Evolutionary conservation across 1,140 invertebrate genomes (phyloP).

Genomic region (Trichomalopsis sarcophagae): DNA sequence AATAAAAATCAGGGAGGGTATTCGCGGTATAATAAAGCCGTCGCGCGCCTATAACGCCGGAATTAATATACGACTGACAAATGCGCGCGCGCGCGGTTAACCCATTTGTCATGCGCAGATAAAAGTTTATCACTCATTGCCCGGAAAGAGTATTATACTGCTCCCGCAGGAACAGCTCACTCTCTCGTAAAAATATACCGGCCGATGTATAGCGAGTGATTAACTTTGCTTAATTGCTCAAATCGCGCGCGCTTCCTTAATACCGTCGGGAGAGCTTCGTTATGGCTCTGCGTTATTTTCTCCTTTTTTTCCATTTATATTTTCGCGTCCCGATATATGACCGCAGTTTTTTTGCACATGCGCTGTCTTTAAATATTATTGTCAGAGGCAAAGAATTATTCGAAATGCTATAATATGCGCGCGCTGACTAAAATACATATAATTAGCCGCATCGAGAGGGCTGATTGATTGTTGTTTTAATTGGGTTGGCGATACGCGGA

Average conservation of each 20-base stretch:
- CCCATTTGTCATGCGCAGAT: slow-evolving; percentile 52
- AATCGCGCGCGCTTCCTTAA: slow-evolving; percentile 10
- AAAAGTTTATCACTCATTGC: slow-evolving; percentile 56
- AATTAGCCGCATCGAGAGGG: no score
- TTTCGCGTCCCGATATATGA: not conserved
- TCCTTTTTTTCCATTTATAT: not conserved
- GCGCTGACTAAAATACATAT: no score
- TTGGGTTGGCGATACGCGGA: no score
- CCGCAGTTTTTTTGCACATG: no score
- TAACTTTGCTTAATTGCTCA: slow-evolving; percentile 38
- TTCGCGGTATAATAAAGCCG: no score
- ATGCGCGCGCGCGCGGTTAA: slow-evolving; percentile 27
- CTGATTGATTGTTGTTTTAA: no score
- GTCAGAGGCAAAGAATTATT: no score
- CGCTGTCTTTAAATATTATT: no score
- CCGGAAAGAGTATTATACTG: slow-evolving; percentile 27
- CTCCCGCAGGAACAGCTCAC: slow-evolving; percentile 20
- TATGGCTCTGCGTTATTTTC: not conserved
- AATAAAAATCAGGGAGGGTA: no score
- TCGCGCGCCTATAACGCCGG: not conserved
- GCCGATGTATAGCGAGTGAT: slow-evolving; percentile 11
- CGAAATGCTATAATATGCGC: no score
- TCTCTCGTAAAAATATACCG: slow-evolving; percentile 5
- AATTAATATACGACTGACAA: slow-evolving; percentile 39
- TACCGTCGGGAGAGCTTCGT: slow-evolving; percentile 20